Conservation (phyloP, 2,797 vertebrate species). For the Sebastes taczanowskii region DNA sequence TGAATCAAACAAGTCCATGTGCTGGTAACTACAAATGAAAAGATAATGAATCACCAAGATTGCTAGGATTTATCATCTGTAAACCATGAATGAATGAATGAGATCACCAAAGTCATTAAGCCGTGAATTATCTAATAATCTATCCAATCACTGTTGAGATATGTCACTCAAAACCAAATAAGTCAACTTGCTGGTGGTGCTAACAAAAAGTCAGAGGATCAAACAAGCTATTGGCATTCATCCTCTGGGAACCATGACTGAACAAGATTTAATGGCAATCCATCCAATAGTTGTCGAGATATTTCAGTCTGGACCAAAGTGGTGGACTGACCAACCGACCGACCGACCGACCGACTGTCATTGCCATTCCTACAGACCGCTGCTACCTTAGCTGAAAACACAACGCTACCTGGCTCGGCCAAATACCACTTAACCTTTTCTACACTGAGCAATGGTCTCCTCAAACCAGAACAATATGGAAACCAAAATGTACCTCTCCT, state of each 20-base stretch:
- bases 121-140: too few relatives aligned
- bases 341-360: neutral
- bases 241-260: neutral
- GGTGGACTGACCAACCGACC: too few relatives aligned
- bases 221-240: neutral
- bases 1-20: neutral
- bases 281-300: too few relatives aligned
- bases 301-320: too few relatives aligned
- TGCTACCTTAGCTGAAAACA: neutral
- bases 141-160: neutral
- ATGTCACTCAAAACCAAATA: neutral
- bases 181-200: neutral
- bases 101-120: neutral
- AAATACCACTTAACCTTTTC: neutral
- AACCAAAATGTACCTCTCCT: conserved; percentile 1
- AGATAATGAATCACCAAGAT: neutral
- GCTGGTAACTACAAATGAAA: neutral
- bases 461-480: neutral
- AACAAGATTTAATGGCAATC: neutral
- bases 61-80: neutral
- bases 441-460: neutral
- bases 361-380: neutral
- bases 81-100: neutral
- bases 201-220: neutral
- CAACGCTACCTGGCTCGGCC: neutral